Evolutionary conservation across 37 sponge, comb jelly and placozoan species (phyloP), one percentile per base, ranked within the genome.

Genomic region (Crambe crambe): DNA sequence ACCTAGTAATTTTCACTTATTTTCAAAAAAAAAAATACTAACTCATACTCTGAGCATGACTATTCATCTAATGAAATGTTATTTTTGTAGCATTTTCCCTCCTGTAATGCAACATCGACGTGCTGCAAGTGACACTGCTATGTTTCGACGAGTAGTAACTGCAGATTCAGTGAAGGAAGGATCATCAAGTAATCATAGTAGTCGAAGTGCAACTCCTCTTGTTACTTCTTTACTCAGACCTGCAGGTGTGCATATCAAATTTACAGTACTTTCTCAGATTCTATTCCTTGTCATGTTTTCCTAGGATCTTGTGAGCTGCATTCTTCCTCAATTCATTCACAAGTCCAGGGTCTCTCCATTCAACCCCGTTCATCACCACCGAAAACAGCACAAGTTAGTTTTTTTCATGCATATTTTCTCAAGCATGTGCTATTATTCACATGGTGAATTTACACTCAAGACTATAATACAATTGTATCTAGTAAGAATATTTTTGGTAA

Each of bases 111-210:
- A 76, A 29, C 88, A 88, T 62, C 77, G 88, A 22, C 71, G 88
- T 2, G 70, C 88, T n/a, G 81, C 73, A 44, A 88, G 88, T 76
- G 88, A 88, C 71, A 88, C 88, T 0, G 39, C 82, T 1, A 37
- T 73, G 21, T 76, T 81, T 9, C 29, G 34, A 2, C 63, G 47
- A 9, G 18, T 30, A 8, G 38, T 58, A 8, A 17, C 59, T 1
- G 58, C 60, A 3, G 77, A 76, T 21, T 4, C 35, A 15, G 71
- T 72, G 62, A 70, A 78, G 47, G 72, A 85, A 51, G 56, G 63
- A 36, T 61, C 88, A 0, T 37, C 56, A 51, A 77, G 88, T 37
- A 80, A 69, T 37, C 83, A 82, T 17, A 72, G 77, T 58, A 88
- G 88, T n/a, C 83, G 78, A 8, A 88, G 83, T 72, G 62, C 69